Base-by-base conservation (phyloP, 2,888 invertebrate species). In the Augiades crinisus region DNA sequence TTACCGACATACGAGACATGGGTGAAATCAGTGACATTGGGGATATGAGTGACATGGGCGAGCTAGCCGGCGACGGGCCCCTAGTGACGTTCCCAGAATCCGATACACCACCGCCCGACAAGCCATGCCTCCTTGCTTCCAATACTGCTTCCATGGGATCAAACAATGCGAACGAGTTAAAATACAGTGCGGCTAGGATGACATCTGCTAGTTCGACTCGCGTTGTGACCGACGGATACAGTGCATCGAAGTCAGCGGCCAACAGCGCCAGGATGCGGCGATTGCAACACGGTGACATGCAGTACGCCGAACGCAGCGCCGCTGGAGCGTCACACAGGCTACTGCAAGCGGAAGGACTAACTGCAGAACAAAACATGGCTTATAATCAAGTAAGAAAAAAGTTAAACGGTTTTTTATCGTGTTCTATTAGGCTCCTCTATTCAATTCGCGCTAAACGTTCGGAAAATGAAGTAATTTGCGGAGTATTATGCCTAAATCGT, bases 281-380 rank as follows among this genome's bases (percentile, higher is more conserved):
- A 50, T 78, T 97, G 56, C 95, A 96, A 74, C 91, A 96, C 17
- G 96, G 95, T 27, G 96, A 96, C 70, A 82, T 96, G 51, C 94
- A 94, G 55, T 96, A 95, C 77, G 94, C 95, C 67, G 95, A 95
- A 81, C 93, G 93, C 60, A 93, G 92, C 67, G 94, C 95, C 33
- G 94, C 95, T 31, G 93, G 95, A 19, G 95, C 96, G 10, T 92
- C 94, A 58, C 92, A 94, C 62, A 94, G 96, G 59, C 91, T 95
- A 61, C 84, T 96, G 57, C 96, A 96, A 81, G 91, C 96, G 56
- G 96, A 96, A 72, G 96, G 96, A 36, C 92, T 96, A 56, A 94
- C 95, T 16, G 94, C 96, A 1, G 96, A 97, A 83, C 95, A 96
- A 80, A 95, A 95, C 72, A 93, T 95, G 60, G 94, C 96, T 54